Base-by-base conservation (phyloP, 2,797 vertebrate species). In the Coccyzus lansbergi region DNA sequence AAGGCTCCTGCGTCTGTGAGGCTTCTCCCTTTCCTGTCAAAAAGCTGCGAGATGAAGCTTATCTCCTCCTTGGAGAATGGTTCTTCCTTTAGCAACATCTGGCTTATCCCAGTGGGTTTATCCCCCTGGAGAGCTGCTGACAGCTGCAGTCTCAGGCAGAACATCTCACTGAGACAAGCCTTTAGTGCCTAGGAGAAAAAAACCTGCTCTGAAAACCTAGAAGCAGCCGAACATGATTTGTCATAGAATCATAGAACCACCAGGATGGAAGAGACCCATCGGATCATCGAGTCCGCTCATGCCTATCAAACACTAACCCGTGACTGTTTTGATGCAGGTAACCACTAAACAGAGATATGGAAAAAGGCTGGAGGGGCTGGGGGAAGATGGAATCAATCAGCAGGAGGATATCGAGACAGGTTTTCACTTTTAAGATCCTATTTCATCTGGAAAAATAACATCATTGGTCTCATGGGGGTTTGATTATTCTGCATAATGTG, bases 91-190 rank as follows among this genome's bases (percentile, higher is more conserved):
- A 88, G 40, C 33, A 96, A 86, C 65, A 49, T 12, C 63, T 40
- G 68, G 1, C 10, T 87, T 34, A 89, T 20, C 72, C 38, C 79
- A 3, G 55, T 67, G 31, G 52, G 9, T 49, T 91, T 81, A 3
- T 46, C 95, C 29, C 97, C 88, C 67, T 94, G 64, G 34, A 83
- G 65, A 85, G 76, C 42, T 60, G 95, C 87, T 76, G 96, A 93
- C 46, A 94, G 88, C 55, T 38, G 91, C 22, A 98, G 78, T 48
- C 87, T 95, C 38, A 95, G 80, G 19, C 93, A 97, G 94, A 99
- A 98, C 28, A 98, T 93, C 53, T 99, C 98, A 31, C 91, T 95
- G 12, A 99, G 97, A 93, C 97, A 98, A 53, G 96, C 97, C 96
- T 98, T 97, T 34, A 99, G 83, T 16, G 97, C 97, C 99, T 99